These are phyloP conservation scores for Pyrrhia umbra DNA, from an alignment of 2,888 invertebrate genomes.

Conservation along the genomic window DNA sequence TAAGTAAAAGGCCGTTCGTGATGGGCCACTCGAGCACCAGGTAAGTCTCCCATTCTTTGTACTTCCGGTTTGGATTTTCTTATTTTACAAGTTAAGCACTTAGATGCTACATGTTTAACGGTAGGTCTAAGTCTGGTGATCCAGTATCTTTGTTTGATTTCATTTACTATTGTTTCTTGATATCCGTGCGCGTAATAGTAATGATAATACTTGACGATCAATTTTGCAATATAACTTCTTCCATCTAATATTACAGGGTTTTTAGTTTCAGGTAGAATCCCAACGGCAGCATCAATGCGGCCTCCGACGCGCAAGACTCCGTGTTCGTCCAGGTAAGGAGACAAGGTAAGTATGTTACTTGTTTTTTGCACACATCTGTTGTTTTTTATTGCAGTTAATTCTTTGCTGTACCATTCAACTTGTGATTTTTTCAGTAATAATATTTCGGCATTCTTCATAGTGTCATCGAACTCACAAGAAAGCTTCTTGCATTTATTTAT, in stretches of 20 bases:
- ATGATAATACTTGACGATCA: slow-evolving; percentile 5
- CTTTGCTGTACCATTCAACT: too few relatives aligned
- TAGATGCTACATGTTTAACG: neutral
- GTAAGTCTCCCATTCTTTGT: too few relatives aligned
- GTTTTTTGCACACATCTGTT: too few relatives aligned
- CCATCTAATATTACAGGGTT: slow-evolving; percentile 9
- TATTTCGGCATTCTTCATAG: too few relatives aligned
- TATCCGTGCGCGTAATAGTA: neutral
- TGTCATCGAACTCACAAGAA: too few relatives aligned
- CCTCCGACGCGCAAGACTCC: slow-evolving; percentile 4
- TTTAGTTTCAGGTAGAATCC: slow-evolving; percentile 1
- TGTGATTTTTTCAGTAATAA: too few relatives aligned
- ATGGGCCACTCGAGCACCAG: too few relatives aligned
- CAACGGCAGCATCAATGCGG: neutral
- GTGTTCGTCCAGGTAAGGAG: too few relatives aligned
- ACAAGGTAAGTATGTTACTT: too few relatives aligned
- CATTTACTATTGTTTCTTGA: slow-evolving; percentile 9
- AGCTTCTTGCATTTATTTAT: too few relatives aligned
- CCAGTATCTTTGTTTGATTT: slow-evolving; percentile 9
- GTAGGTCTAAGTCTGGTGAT: slow-evolving; percentile 5
- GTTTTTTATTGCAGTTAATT: too few relatives aligned
- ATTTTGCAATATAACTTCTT: neutral
- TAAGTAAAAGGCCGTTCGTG: neutral
- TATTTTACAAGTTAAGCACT: slow-evolving; percentile 5
- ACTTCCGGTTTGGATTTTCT: neutral